These are phyloP conservation scores for Pachyuromys duprasi DNA, from an alignment of 2,797 vertebrate species.

Conservation along the genomic window DNA sequence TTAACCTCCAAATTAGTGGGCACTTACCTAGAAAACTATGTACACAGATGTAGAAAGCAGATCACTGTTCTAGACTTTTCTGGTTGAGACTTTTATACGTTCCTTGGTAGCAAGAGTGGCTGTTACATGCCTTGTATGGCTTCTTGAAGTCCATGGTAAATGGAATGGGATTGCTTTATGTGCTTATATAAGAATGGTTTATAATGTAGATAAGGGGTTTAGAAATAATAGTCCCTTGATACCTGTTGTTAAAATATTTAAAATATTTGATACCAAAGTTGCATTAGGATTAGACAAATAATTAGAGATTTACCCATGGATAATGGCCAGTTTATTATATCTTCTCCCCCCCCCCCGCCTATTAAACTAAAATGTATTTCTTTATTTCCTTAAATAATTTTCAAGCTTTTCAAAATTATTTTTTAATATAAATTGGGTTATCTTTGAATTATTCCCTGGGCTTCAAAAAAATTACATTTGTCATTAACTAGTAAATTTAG, in stretches of 20 bases:
- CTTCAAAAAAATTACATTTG: constrained; percentile 46
- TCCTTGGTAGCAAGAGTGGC: not conserved
- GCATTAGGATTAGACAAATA: constrained; percentile 39
- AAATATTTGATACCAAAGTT: constrained; percentile 51
- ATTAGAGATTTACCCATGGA: not conserved
- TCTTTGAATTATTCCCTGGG: constrained; percentile 16
- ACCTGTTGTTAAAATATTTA: constrained; percentile 39
- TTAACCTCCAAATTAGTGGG: constrained; percentile 41
- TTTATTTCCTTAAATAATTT: constrained; percentile 56
- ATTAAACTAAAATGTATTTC: constrained; percentile 35
- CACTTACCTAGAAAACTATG: not conserved
- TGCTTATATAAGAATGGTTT: constrained; percentile 19
- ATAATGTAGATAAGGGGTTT: constrained; percentile 23
- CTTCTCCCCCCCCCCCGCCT: not conserved
- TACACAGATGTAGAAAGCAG: constrained; percentile 27
- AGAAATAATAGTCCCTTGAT: constrained; percentile 26
- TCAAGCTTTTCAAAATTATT: constrained; percentile 47
- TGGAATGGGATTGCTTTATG: constrained; percentile 11
- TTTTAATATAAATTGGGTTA: constrained; percentile 47
- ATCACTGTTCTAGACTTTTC: not conserved
- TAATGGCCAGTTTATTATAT: constrained; percentile 34
- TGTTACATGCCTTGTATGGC: constrained; percentile 24
- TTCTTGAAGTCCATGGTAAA: constrained; percentile 38
- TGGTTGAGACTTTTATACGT: constrained; percentile 48
- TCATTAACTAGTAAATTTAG: constrained; percentile 54